Base-by-base conservation (phyloP, 2,797 vertebrate species). In the Bovichtus variegatus region DNA sequence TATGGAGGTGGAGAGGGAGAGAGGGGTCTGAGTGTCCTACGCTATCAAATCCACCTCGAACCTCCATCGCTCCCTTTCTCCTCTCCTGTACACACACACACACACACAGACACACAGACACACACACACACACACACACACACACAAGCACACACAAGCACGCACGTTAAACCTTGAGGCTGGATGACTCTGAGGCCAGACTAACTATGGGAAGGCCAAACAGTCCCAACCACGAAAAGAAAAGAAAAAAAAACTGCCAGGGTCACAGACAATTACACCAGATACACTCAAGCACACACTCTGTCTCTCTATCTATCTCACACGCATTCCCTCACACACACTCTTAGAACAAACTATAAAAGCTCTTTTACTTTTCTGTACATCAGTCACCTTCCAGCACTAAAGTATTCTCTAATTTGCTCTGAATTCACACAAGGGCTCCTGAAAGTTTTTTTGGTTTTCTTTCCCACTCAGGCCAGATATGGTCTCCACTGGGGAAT, bases 121-220 rank as follows among this genome's bases (percentile, higher is more conserved):
- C 73, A 55, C 60, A 57, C 78, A 71, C 62, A 73, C 55, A 63
- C 62, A 72, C 65, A 76, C 65, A 69, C 44, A 83, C 44, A 75
- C 65, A 47, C 36, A 76, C 25, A 9, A 21, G 50, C 71, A 74
- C 66, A 81, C 60, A 84, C 12, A 60, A 8, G 76, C 71, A 82
- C 82, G 87, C 49, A 67, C n/a, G n/a, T n/a, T 51, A 68, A 89
- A 90, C 87, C 89, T 93, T 92, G 89, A 91, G 72, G 77, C 78
- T 87, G 75, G 59, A 83, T 81, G 83, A 86, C 51, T 90, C 76
- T 78, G 87, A 92, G 90, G 84, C 79, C 82, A 82, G 67, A 82
- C 76, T 74, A 89, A 88, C 82, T 85, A 74, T 71, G 85, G 79
- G 86, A 92, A 93, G 86, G 91, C 87, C 90, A 89, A 90, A 86